Percentiles rank a stretch among this genome's conserved stretches.
These are phyloP conservation scores for Strix uralensis DNA, from an alignment of 2,113 vertebrate species.

Conservation along the genomic window DNA sequence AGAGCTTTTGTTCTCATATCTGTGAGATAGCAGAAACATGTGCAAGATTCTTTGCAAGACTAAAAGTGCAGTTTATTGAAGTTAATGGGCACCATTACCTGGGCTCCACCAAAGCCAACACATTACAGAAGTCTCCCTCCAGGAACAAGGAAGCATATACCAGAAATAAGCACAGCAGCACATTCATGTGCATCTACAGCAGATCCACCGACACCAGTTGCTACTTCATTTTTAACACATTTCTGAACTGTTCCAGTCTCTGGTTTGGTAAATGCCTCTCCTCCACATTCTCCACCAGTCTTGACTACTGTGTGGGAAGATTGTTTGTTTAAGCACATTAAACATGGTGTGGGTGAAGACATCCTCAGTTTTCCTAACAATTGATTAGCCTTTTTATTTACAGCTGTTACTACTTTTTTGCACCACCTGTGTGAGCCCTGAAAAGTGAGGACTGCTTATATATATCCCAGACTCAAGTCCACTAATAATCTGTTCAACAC, in stretches of 20 bases:
- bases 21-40: not conserved
- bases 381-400: not conserved
- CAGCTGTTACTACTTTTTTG: not conserved
- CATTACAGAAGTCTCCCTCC: not conserved
- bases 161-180: rapidly evolving
- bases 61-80: not conserved
- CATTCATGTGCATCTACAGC: not conserved
- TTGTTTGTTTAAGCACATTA: not conserved
- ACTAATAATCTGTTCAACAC: not conserved
- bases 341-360: not conserved
- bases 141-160: not conserved
- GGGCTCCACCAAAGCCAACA: not conserved
- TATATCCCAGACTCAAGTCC: not conserved
- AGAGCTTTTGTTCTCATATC: not conserved
- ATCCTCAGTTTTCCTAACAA: not conserved
- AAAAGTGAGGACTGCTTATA: not conserved
- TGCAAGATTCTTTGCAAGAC: not conserved
- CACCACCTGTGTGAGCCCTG: not conserved
- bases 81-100: not conserved
- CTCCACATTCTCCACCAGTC: not conserved
- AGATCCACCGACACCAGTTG: not conserved
- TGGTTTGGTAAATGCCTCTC: not conserved
- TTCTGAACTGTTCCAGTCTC: not conserved
- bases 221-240: not conserved
- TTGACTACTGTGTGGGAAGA: not conserved